phyloP scores from a whole-genome alignment of 2,888 invertebrate species.

The Philaethria dido region DNA sequence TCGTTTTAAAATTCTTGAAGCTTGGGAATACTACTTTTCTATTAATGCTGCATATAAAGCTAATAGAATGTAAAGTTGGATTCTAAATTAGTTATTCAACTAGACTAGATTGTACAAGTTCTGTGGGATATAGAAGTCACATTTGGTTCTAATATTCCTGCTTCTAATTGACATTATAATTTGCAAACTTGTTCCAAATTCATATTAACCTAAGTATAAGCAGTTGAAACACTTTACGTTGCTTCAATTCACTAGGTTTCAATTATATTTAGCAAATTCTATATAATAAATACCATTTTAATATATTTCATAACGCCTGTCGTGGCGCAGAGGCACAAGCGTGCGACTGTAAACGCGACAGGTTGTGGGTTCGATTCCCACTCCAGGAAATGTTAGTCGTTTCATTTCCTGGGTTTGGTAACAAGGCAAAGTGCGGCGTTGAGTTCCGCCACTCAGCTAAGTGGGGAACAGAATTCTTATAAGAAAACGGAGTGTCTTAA shows the following conservation, averaged over 20 bases:
- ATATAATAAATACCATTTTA: too few species aligned
- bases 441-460: too few species aligned
- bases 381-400: too few species aligned
- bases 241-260: neutral
- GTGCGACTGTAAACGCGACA: too few species aligned
- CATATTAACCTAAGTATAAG: constrained; percentile 19
- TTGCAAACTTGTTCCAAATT: constrained; percentile 24
- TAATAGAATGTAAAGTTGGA: constrained; percentile 21
- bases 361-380: too few species aligned
- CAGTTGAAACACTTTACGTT: constrained; percentile 2
- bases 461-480: too few species aligned
- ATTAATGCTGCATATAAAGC: constrained; percentile 5
- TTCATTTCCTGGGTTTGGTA: too few species aligned
- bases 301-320: too few species aligned
- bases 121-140: constrained; percentile 23
- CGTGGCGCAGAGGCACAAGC: too few species aligned
- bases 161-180: constrained; percentile 27
- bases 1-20: neutral
- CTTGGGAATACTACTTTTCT: neutral
- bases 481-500: too few species aligned
- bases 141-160: constrained; percentile 25
- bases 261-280: constrained; percentile 5
- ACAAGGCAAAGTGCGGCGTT: too few species aligned
- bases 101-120: constrained; percentile 28
- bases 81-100: constrained; percentile 13